Conservation (phyloP, 2,888 invertebrate species). For the Ophioninae sp. region DNA sequence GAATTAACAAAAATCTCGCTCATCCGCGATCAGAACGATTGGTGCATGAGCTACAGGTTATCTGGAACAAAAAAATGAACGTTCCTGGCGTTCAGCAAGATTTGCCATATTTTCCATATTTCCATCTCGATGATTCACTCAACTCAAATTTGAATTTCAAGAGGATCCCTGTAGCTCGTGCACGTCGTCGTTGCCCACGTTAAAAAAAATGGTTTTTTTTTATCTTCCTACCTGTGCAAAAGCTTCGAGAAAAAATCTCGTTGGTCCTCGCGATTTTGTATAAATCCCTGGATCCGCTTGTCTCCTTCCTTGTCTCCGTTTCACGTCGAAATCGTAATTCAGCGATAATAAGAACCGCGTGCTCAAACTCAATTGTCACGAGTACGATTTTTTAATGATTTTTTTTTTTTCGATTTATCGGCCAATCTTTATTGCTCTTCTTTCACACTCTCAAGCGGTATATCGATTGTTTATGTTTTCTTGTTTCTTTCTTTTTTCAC, state of each 20-base stretch:
- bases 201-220: conserved; percentile 22
- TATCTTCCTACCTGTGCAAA: conserved; percentile 25
- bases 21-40: conserved; percentile 14
- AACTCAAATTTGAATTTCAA: conserved; percentile 16
- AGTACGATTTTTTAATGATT: too few relatives aligned
- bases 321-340: background rate
- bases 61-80: conserved; percentile 61
- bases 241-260: too few relatives aligned
- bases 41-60: conserved; percentile 57
- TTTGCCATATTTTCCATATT: background rate
- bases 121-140: too few relatives aligned
- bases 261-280: too few relatives aligned
- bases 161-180: conserved; percentile 51
- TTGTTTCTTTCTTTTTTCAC: too few relatives aligned
- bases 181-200: conserved; percentile 20
- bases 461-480: too few relatives aligned
- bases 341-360: background rate
- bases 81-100: conserved; percentile 20
- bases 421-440: too few relatives aligned
- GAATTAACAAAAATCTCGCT: background rate
- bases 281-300: background rate
- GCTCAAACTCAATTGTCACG: too few relatives aligned
- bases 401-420: too few relatives aligned
- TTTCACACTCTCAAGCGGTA: too few relatives aligned
- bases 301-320: background rate